A percentile compares a stretch with the other conserved stretches of the same genome.
Evolutionary conservation across 2,888 invertebrate genomes (phyloP).

Genomic region (Meliscaeva auricollis): DNA sequence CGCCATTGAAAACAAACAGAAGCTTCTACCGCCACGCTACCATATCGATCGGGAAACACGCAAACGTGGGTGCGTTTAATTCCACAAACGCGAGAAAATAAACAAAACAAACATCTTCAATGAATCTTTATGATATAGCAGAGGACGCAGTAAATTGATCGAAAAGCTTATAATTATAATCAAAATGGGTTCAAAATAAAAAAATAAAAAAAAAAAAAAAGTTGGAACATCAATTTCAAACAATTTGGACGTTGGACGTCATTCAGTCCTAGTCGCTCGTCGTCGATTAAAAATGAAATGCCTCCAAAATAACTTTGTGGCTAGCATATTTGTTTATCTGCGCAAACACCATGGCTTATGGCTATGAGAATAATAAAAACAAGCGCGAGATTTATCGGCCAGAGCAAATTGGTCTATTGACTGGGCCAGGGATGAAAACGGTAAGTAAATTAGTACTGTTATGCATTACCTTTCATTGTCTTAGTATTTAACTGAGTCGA

Average conservation of each 20-base stretch:
- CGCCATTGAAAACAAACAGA: neutral
- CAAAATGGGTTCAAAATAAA: neutral
- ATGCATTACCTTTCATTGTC: too few relatives aligned
- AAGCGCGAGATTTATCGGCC: conserved; percentile 40
- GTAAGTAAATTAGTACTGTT: conserved; percentile 3
- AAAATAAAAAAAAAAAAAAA: neutral
- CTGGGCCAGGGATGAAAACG: neutral
- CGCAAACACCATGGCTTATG: conserved; percentile 25
- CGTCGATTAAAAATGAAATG: conserved; percentile 2
- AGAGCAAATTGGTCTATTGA: conserved; percentile 14
- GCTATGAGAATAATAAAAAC: conserved; percentile 26
- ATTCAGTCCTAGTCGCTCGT: conserved; percentile 14
- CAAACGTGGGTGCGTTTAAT: conserved; percentile 34
- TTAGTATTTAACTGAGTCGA: too few relatives aligned
- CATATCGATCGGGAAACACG: neutral
- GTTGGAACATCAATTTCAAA: neutral
- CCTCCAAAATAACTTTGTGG: conserved; percentile 32
- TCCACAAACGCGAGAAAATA: conserved; percentile 12
- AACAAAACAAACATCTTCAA: conserved; percentile 39
- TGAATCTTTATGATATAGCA: conserved; percentile 48
- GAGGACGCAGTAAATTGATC: conserved; percentile 27
- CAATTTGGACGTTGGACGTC: conserved; percentile 22
- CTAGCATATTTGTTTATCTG: conserved; percentile 63
- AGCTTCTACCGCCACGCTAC: neutral
- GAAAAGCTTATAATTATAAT: neutral